phyloP scores from a whole-genome alignment of 2,113 vertebrate species.

The Boulengeromyrus knoepffleri region DNA sequence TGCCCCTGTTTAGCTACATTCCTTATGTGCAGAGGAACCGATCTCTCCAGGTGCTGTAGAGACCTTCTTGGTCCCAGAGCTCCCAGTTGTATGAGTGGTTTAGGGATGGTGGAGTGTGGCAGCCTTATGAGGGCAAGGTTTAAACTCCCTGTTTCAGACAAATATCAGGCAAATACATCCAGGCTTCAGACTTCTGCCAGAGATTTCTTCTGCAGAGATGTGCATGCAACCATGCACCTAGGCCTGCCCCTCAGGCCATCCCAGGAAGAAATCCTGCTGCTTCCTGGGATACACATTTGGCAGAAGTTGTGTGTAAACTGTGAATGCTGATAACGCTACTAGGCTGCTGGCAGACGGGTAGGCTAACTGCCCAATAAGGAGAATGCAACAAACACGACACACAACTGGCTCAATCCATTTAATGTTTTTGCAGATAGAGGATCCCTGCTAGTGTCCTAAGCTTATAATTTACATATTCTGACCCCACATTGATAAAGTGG shows the following conservation, averaged over 20 bases:
- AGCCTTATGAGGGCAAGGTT: neutral
- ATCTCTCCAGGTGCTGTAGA: neutral
- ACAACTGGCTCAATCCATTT: neutral
- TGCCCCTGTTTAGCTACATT: neutral
- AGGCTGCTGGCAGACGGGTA: neutral
- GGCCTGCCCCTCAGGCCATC: neutral
- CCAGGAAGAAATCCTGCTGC: neutral
- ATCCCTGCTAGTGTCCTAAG: neutral
- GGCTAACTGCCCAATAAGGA: neutral
- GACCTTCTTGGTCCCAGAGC: neutral
- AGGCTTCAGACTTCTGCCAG: neutral
- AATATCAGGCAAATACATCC: neutral
- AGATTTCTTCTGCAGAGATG: neutral
- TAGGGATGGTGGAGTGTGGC: neutral
- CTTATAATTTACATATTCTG: neutral
- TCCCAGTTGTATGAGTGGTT: neutral
- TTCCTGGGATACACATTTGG: neutral
- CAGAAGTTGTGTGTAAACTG: neutral
- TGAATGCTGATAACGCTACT: neutral
- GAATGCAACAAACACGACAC: neutral
- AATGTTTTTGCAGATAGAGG: neutral
- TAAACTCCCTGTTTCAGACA: neutral
- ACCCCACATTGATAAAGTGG: neutral
- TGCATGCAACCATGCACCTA: neutral
- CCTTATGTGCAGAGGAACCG: neutral